phyloP scores from a whole-genome alignment of 2,113 vertebrate species.

The Danio rerio region DNA sequence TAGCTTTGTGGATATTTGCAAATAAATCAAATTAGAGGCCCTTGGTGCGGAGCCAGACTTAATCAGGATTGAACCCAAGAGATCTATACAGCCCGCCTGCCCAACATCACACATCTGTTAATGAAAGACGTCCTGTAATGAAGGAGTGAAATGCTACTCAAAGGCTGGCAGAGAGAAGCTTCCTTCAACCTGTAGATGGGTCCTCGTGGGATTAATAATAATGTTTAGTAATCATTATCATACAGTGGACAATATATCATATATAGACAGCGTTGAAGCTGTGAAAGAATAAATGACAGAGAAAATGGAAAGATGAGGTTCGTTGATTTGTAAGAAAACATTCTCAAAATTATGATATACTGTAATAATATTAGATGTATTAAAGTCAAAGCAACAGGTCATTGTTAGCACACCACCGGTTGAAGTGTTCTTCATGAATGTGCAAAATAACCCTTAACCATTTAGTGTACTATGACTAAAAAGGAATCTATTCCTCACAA shows the following conservation, averaged over 20 bases:
- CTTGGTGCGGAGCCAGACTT: conserved; percentile 30
- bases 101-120: conserved; percentile 29
- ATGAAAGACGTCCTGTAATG: background rate
- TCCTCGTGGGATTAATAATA: background rate
- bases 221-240: conserved; percentile 16
- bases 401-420: too few relatives aligned
- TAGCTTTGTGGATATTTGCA: conserved; percentile 16
- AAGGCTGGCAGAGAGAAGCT: background rate
- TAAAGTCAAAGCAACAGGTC: too few relatives aligned
- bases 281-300: background rate
- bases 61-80: conserved; percentile 9
- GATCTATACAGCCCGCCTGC: conserved; percentile 1
- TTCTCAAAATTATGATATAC: too few relatives aligned
- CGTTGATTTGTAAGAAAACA: too few relatives aligned
- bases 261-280: too few relatives aligned
- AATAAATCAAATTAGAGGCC: conserved; percentile 26
- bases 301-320: background rate
- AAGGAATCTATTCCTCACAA: background rate
- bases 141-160: conserved; percentile 2
- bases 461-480: background rate
- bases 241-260: too few relatives aligned
- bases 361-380: background rate
- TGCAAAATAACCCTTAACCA: background rate
- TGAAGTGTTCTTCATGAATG: background rate
- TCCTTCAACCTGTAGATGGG: background rate